Evolutionary conservation across 2,888 invertebrate species (phyloP).

Genomic region (Elmis aenea): DNA sequence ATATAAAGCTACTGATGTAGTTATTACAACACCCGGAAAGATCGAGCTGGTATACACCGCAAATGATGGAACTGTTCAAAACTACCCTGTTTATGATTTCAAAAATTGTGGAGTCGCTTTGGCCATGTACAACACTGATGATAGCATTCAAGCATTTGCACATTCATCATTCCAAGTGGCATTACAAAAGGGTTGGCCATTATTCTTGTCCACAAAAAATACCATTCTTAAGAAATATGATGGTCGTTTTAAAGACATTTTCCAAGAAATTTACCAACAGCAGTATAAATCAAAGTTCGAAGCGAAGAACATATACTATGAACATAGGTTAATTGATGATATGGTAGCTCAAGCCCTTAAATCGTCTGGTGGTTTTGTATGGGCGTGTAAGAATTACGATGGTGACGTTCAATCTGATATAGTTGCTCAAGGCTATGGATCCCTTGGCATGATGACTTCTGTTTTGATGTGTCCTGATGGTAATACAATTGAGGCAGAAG

Average conservation of each 20-base stretch:
- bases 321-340: constrained; percentile 86
- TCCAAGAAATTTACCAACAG: constrained; percentile 82
- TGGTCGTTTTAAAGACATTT: constrained; percentile 88
- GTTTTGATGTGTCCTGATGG: constrained; percentile 85
- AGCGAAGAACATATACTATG: constrained; percentile 79
- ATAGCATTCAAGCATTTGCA: constrained; percentile 77
- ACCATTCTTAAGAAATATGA: constrained; percentile 86
- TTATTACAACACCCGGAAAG: constrained; percentile 69
- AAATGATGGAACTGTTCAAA: constrained; percentile 55
- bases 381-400: constrained; percentile 92
- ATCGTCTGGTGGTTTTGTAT: constrained; percentile 80
- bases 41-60: constrained; percentile 71
- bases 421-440: constrained; percentile 75
- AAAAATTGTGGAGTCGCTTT: constrained; percentile 69
- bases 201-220: constrained; percentile 89
- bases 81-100: constrained; percentile 63
- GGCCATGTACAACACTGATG: constrained; percentile 89
- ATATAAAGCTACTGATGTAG: constrained; percentile 81
- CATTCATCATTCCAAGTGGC: constrained; percentile 87
- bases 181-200: constrained; percentile 76
- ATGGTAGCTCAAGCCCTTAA: constrained; percentile 87
- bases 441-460: constrained; percentile 86
- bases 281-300: constrained; percentile 74
- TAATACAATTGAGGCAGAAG: constrained; percentile 85
- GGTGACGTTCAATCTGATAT: constrained; percentile 89